Conservation (phyloP, 1,140 invertebrate genomes). For the Psix sp. region DNA sequence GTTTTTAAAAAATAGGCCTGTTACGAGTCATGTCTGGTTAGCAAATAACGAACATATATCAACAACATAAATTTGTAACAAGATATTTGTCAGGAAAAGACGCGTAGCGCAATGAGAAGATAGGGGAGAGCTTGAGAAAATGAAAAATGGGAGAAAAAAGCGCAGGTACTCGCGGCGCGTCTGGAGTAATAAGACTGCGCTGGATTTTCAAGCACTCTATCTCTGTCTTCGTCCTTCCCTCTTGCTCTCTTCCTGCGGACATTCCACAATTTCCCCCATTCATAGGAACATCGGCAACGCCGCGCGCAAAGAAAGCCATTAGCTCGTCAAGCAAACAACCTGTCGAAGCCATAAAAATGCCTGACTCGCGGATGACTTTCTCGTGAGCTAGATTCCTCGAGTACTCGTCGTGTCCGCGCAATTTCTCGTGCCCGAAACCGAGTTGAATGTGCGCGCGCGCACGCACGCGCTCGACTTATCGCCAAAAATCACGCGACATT, state of each 20-base stretch:
- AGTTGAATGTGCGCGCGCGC: not conserved
- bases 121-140: too few species aligned
- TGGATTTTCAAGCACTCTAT: conserved; percentile 10
- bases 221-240: conserved; percentile 14
- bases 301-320: conserved; percentile 55
- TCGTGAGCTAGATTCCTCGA: conserved; percentile 53
- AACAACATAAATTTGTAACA: too few species aligned
- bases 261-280: conserved; percentile 57
- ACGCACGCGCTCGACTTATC: not conserved
- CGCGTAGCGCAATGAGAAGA: too few species aligned
- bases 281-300: conserved; percentile 55
- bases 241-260: conserved; percentile 45
- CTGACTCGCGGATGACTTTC: conserved; percentile 54
- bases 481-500: conserved; percentile 8
- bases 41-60: too few species aligned
- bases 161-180: too few species aligned
- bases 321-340: conserved; percentile 48
- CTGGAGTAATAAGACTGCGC: not conserved
- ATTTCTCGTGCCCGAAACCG: conserved; percentile 6
- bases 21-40: too few species aligned
- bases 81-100: too few species aligned
- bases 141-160: too few species aligned
- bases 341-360: conserved; percentile 57
- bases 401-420: conserved; percentile 13
- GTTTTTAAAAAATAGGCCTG: too few species aligned